Percentiles rank a stretch among this genome's conserved stretches.
These are phyloP conservation scores for Rhagologus leucostigma DNA, from an alignment of 2,113 vertebrate genomes.

Conservation along the genomic window DNA sequence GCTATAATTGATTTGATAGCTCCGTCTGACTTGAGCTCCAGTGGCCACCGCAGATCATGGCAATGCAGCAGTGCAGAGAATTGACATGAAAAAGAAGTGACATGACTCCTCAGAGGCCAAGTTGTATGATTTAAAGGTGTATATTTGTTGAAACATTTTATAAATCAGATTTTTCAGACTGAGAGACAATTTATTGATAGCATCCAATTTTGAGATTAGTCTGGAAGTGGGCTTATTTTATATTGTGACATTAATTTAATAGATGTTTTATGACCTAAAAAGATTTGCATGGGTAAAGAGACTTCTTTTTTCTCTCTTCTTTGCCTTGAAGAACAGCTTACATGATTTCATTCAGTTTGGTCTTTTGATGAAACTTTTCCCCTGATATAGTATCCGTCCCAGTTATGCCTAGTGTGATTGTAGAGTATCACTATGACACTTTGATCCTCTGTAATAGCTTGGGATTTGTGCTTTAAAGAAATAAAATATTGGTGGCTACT, in stretches of 20 bases:
- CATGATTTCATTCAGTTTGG: not conserved
- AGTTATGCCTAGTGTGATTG: not conserved
- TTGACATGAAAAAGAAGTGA: slow-evolving; percentile 80
- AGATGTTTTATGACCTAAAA: not conserved
- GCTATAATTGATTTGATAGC: slow-evolving; percentile 77
- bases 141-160: slow-evolving; percentile 46
- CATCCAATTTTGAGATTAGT: not conserved
- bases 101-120: slow-evolving; percentile 67
- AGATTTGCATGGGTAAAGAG: slow-evolving; percentile 24
- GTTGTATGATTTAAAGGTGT: slow-evolving; percentile 56
- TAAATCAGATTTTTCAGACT: slow-evolving; percentile 13
- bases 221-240: not conserved
- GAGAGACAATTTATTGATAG: not conserved
- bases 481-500: not conserved
- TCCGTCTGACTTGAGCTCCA: slow-evolving; percentile 65
- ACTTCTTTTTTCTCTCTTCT: not conserved
- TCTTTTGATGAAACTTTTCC: not conserved
- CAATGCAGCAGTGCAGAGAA: slow-evolving; percentile 67
- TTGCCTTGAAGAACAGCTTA: not conserved
- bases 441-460: not conserved
- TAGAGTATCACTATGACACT: not conserved
- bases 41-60: slow-evolving; percentile 57
- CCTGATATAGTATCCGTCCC: not conserved
- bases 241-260: slow-evolving; percentile 1
- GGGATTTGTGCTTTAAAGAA: not conserved